Conservation (phyloP, 2,113 vertebrate species). For the Syngnathus typhle region DNA sequence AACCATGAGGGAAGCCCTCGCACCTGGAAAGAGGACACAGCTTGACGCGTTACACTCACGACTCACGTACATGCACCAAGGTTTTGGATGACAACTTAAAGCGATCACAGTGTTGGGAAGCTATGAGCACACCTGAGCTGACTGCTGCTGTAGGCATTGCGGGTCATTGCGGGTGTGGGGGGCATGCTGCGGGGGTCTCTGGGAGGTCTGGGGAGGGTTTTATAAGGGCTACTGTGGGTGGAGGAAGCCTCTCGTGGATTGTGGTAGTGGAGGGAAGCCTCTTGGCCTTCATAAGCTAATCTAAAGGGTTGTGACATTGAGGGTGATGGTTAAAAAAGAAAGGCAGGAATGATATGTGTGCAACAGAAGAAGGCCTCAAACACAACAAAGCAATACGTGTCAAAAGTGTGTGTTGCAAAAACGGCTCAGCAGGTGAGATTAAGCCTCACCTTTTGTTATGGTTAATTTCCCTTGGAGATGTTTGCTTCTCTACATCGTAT, state of each 20-base stretch:
- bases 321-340: constrained; percentile 21
- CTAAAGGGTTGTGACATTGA: constrained; percentile 39
- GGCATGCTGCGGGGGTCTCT: constrained; percentile 83
- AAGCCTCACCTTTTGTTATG: constrained; percentile 59
- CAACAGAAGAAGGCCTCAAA: constrained; percentile 41
- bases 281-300: constrained; percentile 48
- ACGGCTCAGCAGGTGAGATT: not conserved
- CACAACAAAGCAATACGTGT: constrained; percentile 17
- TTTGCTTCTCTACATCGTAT: constrained; percentile 58
- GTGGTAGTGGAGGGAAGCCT: constrained; percentile 43
- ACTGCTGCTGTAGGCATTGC: constrained; percentile 93
- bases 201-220: constrained; percentile 77
- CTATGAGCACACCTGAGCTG: constrained; percentile 79
- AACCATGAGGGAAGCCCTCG: constrained; percentile 73
- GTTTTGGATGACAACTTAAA: constrained; percentile 2
- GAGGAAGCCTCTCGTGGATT: constrained; percentile 77
- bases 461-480: constrained; percentile 57
- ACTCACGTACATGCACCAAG: not conserved
- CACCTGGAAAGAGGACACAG: constrained; percentile 64
- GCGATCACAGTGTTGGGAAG: not conserved
- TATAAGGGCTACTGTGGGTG: constrained; percentile 85
- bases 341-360: constrained; percentile 4
- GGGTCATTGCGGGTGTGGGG: constrained; percentile 83
- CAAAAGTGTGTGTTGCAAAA: constrained; percentile 9
- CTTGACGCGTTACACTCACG: not conserved